These are phyloP conservation scores for Rhea pennata DNA, from an alignment of 2,113 vertebrate species.

Conservation along the genomic window DNA sequence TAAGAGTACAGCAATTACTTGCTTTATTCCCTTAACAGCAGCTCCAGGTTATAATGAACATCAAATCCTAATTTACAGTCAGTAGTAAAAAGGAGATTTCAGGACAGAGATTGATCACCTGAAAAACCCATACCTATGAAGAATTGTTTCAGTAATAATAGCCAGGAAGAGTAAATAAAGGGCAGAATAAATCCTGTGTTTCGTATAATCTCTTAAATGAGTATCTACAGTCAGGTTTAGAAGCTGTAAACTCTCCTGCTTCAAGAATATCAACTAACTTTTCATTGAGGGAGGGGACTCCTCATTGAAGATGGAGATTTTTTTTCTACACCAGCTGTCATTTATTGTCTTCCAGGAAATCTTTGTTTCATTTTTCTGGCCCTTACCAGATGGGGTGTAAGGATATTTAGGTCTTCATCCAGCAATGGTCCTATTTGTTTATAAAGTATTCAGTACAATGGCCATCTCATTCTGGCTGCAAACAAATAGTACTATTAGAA, in stretches of 20 bases:
- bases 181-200: background rate
- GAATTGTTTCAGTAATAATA: rapidly evolving
- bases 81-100: background rate
- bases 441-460: rapidly evolving
- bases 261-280: background rate
- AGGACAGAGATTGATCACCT: background rate
- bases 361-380: background rate
- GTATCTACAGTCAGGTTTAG: background rate
- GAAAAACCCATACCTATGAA: rapidly evolving
- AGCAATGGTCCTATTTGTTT: background rate
- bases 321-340: background rate
- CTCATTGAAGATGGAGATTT: too few species aligned
- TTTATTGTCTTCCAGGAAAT: background rate
- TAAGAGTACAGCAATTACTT: background rate
- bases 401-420: background rate
- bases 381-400: background rate
- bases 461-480: background rate
- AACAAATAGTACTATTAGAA: background rate
- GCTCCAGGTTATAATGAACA: rapidly evolving
- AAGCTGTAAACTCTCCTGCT: background rate
- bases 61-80: background rate
- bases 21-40: background rate
- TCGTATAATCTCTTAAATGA: background rate
- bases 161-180: rapidly evolving
- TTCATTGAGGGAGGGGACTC: background rate